Percentiles rank a stretch among this genome's conserved stretches.
Conservation (phyloP, 2,113 vertebrate species). For the Trachemys scripta region DNA sequence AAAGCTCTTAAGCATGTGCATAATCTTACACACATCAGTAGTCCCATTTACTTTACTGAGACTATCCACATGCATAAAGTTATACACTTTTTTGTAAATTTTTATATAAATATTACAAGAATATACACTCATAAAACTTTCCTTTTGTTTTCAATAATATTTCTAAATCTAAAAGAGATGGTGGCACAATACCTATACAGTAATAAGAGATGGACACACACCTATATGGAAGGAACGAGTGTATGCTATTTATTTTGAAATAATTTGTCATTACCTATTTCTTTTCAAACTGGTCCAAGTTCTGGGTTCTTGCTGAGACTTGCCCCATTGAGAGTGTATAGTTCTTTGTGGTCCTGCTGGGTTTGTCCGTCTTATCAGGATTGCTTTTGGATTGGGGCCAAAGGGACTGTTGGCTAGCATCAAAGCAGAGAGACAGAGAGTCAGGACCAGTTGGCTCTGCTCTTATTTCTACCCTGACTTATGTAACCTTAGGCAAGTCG, state of each 20-base stretch:
- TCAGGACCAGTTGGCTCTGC: not conserved
- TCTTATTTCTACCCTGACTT: not conserved
- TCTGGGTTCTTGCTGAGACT: not conserved
- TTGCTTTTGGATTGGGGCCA: not conserved
- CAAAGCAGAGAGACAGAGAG: not conserved
- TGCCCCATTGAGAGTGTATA: not conserved
- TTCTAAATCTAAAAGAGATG: no score
- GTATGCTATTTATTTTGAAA: not conserved
- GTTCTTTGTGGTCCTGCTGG: not conserved
- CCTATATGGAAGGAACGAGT: not conserved
- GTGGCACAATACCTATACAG: not conserved
- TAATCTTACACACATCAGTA: not conserved
- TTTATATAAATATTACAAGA: not conserved
- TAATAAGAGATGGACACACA: not conserved
- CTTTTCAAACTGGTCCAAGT: not conserved
- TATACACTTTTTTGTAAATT: not conserved
- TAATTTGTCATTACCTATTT: not conserved
- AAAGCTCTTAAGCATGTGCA: not conserved
- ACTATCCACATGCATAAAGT: not conserved
- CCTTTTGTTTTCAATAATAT: no score
- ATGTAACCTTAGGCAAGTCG: not conserved
- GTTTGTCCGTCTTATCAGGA: not conserved
- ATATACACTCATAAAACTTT: no score
- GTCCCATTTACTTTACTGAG: not conserved
- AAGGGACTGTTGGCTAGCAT: not conserved